A percentile compares a stretch with the other conserved stretches of the same genome.
phyloP scores from a whole-genome alignment of 2,888 invertebrate genomes.

The Arge pagana region DNA sequence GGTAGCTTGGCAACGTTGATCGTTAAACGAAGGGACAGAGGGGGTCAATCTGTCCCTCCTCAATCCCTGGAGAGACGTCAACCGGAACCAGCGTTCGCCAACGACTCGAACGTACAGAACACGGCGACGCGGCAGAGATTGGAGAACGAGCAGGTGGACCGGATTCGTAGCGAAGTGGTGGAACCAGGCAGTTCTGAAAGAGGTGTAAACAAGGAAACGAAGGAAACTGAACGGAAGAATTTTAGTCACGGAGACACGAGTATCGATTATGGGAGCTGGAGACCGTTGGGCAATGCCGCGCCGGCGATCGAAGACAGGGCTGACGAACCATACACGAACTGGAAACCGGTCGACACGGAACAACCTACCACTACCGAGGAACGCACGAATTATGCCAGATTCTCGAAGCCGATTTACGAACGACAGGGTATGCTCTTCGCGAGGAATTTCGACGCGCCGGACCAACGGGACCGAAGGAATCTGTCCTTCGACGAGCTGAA shows the following conservation, averaged over 20 bases:
- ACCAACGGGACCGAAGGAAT: slow-evolving; percentile 34
- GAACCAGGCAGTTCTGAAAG: not conserved
- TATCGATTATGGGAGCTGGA: slow-evolving; percentile 47
- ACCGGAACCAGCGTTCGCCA: not conserved
- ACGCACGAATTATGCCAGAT: slow-evolving; percentile 31
- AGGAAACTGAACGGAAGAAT: slow-evolving; percentile 4
- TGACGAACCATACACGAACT: slow-evolving; percentile 36
- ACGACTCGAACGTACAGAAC: slow-evolving; percentile 17
- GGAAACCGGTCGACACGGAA: slow-evolving; percentile 64
- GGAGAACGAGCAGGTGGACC: slow-evolving; percentile 39
- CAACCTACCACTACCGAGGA: slow-evolving; percentile 57
- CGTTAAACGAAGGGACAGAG: slow-evolving; percentile 73
- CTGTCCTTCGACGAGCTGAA: slow-evolving; percentile 23
- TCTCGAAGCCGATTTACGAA: slow-evolving; percentile 21
- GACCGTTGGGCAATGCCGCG: slow-evolving; percentile 41
- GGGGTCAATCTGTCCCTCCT: slow-evolving; percentile 19
- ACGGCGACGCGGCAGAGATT: slow-evolving; percentile 31
- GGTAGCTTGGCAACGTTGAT: slow-evolving; percentile 79
- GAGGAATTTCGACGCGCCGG: slow-evolving; percentile 35
- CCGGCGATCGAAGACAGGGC: slow-evolving; percentile 30
- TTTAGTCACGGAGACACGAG: slow-evolving; percentile 6
- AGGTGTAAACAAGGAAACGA: not conserved
- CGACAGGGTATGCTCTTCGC: slow-evolving; percentile 30
- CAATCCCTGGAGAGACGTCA: slow-evolving; percentile 20
- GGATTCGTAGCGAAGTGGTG: slow-evolving; percentile 31